Evolutionary conservation across 2,113 vertebrate genomes (phyloP), one percentile per base, ranked within the genome.

Genomic region (Ptyas mucosa): DNA sequence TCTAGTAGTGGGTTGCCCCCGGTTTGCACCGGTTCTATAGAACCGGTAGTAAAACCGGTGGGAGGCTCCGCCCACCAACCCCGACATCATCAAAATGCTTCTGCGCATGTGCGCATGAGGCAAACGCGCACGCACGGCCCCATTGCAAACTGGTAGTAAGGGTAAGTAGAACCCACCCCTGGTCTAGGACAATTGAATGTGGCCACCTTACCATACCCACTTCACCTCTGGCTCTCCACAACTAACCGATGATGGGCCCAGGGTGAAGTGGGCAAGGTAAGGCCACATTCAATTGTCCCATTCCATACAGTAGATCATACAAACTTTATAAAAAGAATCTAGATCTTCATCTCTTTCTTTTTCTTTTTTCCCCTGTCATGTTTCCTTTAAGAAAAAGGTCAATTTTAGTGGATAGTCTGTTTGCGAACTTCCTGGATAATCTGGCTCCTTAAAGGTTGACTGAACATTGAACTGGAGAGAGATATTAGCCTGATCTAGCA

Each of bases 181-280:
- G 29, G 64, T n/a, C 64, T 34, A 18, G 5, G 64, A 69, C 29
- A 69, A 69, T 69, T 12, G 64, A 69, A 69, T 69, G 29, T 69
- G 64, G 64, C 5, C n/a, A 2, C 5, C 64, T 69, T 69, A 34
- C 29, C 64, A 69, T 69, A 29, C 12, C 29, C 61, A 69, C 61
- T n/a, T 69, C 26, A 69, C 12, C 29, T 5, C 1, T 12, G 29
- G 29, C 29, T 15, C 64, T 29, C 29, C 64, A 15, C 29, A 69
- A 34, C 2, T 69, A 5, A n/a, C 5, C 0, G 5, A 34, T 69
- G 58, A 10, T 0, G 9, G 58, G 12, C 64, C 64, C 0, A 1
- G 29, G 29, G 29, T 69, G 29, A 69, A 69, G 29, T 69, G 29
- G 29, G 2, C n/a, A n/a, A 18, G 14, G n/a, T 69, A 69, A 69